These are phyloP conservation scores for Bombyx mori DNA, from an alignment of 1,140 invertebrate species.

Conservation along the genomic window DNA sequence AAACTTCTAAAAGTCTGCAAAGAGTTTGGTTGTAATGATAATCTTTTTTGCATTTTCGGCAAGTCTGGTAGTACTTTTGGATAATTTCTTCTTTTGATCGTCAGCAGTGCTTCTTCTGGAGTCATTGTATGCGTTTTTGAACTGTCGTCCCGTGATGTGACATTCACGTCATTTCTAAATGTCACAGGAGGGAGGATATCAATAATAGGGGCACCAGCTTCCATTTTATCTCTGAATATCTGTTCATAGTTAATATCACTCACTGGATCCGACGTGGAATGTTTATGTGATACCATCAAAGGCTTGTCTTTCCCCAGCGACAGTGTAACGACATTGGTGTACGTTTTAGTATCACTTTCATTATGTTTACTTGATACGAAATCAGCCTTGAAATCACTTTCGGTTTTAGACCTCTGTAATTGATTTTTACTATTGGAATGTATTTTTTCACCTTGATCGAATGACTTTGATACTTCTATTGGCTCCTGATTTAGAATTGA, in stretches of 20 bases:
- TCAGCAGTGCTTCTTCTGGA: conserved; percentile 79
- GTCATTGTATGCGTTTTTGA: conserved; percentile 58
- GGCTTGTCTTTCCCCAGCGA: conserved; percentile 42
- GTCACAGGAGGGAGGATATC: conserved; percentile 69
- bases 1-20: conserved; percentile 54
- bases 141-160: conserved; percentile 75
- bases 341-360: conserved; percentile 40
- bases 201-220: conserved; percentile 34
- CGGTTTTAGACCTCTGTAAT: conserved; percentile 61
- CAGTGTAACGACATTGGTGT: conserved; percentile 68
- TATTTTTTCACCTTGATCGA: conserved; percentile 51
- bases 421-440: conserved; percentile 39
- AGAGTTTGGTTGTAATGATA: conserved; percentile 68
- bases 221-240: conserved; percentile 47
- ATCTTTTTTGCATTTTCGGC: conserved; percentile 71
- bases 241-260: conserved; percentile 69
- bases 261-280: conserved; percentile 82
- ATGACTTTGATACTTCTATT: conserved; percentile 78
- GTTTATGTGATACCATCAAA: conserved; percentile 76
- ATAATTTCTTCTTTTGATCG: conserved; percentile 82
- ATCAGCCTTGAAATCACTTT: conserved; percentile 34
- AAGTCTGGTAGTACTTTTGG: conserved; percentile 87
- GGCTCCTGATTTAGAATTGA: conserved; percentile 82
- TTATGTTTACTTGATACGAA: conserved; percentile 20
- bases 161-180: conserved; percentile 78